phyloP scores from a whole-genome alignment of 2,797 vertebrate genomes.

The Galago senegalensis region DNA sequence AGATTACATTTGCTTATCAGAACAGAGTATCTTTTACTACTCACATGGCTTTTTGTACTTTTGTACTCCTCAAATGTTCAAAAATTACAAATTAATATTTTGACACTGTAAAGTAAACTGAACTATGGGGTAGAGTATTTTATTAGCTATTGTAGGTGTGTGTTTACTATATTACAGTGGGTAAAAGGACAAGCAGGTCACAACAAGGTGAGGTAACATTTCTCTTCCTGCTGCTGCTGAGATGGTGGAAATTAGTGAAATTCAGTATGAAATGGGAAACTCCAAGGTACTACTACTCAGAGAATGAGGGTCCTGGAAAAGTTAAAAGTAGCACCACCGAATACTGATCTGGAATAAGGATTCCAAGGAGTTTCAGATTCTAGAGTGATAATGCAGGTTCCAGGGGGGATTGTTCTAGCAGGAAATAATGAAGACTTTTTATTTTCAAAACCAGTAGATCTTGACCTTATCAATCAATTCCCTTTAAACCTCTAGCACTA shows the following conservation, averaged over 20 bases:
- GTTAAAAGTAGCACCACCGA: not conserved
- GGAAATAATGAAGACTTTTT: not conserved
- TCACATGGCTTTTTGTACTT: not conserved
- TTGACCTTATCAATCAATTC: not conserved
- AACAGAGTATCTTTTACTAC: not conserved
- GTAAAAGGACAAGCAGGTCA: constrained; percentile 79
- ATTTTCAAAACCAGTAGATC: not conserved
- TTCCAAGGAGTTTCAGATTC: not conserved
- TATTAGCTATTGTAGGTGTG: constrained; percentile 28
- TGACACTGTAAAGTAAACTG: constrained; percentile 75
- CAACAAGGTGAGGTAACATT: not conserved
- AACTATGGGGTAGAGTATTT: constrained; percentile 75
- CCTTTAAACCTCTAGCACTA: not conserved
- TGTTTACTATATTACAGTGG: constrained; percentile 77
- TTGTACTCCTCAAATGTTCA: not conserved
- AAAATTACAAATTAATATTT: constrained; percentile 6
- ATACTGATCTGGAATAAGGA: not conserved
- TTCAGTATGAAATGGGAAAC: not conserved
- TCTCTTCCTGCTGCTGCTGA: not conserved
- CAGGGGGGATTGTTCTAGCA: not conserved
- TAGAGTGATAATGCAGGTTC: not conserved
- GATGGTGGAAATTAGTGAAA: not conserved
- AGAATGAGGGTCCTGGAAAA: not conserved
- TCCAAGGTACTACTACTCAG: not conserved
- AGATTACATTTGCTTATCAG: not conserved